Evolutionary conservation across 1,140 invertebrate species (phyloP), one percentile per base, ranked within the genome.

Genomic region (Temnothorax curvispinosus): DNA sequence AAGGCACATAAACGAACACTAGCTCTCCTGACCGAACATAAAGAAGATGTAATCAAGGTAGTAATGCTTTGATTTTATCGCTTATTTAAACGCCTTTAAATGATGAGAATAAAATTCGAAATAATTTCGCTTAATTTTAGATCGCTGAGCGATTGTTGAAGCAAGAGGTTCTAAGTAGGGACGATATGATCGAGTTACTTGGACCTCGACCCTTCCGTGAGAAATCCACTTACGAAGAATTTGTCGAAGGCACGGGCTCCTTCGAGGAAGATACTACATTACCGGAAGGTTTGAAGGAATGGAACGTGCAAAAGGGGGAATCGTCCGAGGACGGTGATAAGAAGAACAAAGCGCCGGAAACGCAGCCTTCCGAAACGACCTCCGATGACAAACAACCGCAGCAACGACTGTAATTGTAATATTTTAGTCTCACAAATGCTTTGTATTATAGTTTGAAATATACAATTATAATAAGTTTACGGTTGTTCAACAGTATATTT

Each of bases 161-260:
- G 94, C 98, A 99, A 94, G 99, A 99, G 96, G 98, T 99, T 80
- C 96, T 99, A 38, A 98, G 98, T 93, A 97, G 99, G 86, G 98
- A 99, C 47, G 99, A 99, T 92, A 99, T 99, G 99, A 98, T 99
- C 87, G 99, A 99, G 95, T 94, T 99, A 7, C 96, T 99, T 3
- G 99, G 99, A 6, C 96, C 97, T 62, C 96, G 99, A 90, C 99
- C 99, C 0, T 99, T 99, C 97, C 97, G 97, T 41, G 99, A 99
- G 95, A 99, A 99, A 96, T 99, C 99, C 18, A 99, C 99, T 6
- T 99, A 99, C 94, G 99, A 99, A 96, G 98, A 99, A 93, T 99
- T 99, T 95, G 99, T 99, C 1, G 99, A 99, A 96, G 99, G 99
- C 0, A 99, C 99, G 15, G 99, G 99, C 21, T 99, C 99, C 0